A percentile compares a stretch with the other conserved stretches of the same genome.
Evolutionary conservation across 2,113 vertebrate species (phyloP).

Genomic region (Ammospiza caudacuta): DNA sequence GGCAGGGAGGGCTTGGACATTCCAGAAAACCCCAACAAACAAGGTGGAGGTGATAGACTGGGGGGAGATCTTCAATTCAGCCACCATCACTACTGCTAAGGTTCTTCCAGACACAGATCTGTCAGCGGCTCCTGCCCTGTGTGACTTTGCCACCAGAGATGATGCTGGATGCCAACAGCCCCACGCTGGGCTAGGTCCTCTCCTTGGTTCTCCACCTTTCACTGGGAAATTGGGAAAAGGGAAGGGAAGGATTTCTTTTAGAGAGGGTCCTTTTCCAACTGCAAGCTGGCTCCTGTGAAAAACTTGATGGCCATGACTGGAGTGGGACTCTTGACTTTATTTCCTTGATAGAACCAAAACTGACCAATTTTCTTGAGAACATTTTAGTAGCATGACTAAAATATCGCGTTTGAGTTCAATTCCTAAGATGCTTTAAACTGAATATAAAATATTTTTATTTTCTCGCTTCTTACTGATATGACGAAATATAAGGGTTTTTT

Average conservation of each 20-base stretch:
- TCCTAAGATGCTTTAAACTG: neutral
- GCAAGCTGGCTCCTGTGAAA: neutral
- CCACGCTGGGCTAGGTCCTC: fast-evolving
- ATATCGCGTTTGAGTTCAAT: neutral
- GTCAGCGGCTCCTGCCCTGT: neutral
- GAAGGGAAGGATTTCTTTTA: neutral
- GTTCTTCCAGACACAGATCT: neutral
- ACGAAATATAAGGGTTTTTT: neutral
- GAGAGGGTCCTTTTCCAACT: neutral
- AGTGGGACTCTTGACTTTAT: neutral
- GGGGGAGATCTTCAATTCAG: neutral
- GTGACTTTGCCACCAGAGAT: neutral
- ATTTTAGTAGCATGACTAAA: neutral
- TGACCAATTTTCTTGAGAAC: neutral
- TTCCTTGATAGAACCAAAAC: neutral
- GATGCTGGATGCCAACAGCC: neutral
- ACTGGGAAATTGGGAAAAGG: neutral
- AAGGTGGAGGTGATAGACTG: neutral
- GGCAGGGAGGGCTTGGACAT: neutral
- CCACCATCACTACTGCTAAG: neutral
- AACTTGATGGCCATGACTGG: fast-evolving
- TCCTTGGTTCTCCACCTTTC: neutral
- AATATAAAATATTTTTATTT: neutral
- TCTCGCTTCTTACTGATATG: neutral
- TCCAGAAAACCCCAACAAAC: neutral